Evolutionary conservation across 2,113 vertebrate genomes (phyloP), one percentile per base, ranked within the genome.

Genomic region (Sphyrna mokarran): DNA sequence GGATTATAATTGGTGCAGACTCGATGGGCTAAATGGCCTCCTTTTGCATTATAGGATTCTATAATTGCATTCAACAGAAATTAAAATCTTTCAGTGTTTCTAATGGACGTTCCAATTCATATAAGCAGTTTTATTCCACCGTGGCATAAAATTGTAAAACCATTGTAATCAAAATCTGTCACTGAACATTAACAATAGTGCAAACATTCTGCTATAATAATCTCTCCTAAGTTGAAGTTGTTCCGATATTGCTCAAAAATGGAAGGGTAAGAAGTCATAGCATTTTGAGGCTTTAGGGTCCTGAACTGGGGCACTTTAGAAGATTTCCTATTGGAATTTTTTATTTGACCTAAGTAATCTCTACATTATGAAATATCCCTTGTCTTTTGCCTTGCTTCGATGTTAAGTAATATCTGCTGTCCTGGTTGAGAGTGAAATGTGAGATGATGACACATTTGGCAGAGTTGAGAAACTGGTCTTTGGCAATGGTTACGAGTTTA

Each of bases 141-240:
- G 14, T 43, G 80, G 37, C 72, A 76, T 33, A 83, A 83, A 83
- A 16, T n/a, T 37, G 61, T 63, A 63, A 80, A 4, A 3, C 37
- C 80, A 20, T 83, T 83, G 1, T 83, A 93, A 93, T 37, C 29
- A 66, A n/a, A n/a, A 37, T 40, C 37, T 93, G 89, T 93, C 61
- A 66, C 33, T 37, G 16, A 8, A 22, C 61, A 91, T 91, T 58
- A 93, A 37, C 9, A 16, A 14, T 37, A 68, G 63, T 22, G 37
- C n/a, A 93, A 93, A 93, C 89, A 93, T 37, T 93, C 89, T 20
- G 89, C 33, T 43, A 22, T 93, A 93, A n/a, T 83, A n/a, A 18
- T 0, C 78, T 40, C 3, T 91, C 29, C 18, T 91, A 7, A 16
- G 89, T 37, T n/a, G 33, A 66, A 93, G 20, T 66, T n/a, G 63